A percentile compares a stretch with the other conserved stretches of the same genome.
Evolutionary conservation across 2,888 invertebrate genomes (phyloP).

Genomic region (Odontocolon sp.): DNA sequence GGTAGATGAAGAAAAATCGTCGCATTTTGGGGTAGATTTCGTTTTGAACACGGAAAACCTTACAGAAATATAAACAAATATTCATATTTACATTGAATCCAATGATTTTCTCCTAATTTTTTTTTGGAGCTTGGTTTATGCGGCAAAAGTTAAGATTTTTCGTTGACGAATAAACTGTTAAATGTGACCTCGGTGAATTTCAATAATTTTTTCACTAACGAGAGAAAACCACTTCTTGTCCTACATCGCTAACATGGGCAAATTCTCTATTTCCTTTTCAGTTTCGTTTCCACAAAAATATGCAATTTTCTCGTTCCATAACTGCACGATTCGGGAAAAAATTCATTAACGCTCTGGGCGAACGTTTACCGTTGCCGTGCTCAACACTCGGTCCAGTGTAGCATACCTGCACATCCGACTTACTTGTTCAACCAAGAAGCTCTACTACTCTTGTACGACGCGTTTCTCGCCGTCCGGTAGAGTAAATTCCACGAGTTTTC

Average conservation of each 20-base stretch:
- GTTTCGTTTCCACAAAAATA: not conserved
- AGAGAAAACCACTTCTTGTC: too few species aligned
- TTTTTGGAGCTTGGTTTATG: too few species aligned
- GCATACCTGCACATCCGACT: not conserved
- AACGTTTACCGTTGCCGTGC: not conserved
- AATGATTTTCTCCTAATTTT: too few species aligned
- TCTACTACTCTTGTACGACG: not conserved
- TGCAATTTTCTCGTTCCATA: slow-evolving; percentile 40
- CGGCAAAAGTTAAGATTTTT: too few species aligned
- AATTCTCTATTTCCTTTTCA: not conserved
- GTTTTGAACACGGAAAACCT: too few species aligned
- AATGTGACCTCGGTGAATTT: too few species aligned
- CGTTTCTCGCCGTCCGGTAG: not conserved
- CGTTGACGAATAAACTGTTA: too few species aligned
- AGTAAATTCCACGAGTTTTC: slow-evolving; percentile 26
- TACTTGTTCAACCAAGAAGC: not conserved
- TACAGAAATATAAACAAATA: too few species aligned
- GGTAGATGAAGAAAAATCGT: too few species aligned
- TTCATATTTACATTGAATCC: too few species aligned
- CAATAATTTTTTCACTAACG: not conserved
- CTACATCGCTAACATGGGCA: not conserved
- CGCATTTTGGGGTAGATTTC: too few species aligned
- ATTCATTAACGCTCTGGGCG: slow-evolving; percentile 40
- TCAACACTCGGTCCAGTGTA: too few species aligned
- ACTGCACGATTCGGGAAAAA: slow-evolving; percentile 32